Evolutionary conservation across 2,113 vertebrate genomes (phyloP).

Genomic region (Phalacrocorax aristotelis): DNA sequence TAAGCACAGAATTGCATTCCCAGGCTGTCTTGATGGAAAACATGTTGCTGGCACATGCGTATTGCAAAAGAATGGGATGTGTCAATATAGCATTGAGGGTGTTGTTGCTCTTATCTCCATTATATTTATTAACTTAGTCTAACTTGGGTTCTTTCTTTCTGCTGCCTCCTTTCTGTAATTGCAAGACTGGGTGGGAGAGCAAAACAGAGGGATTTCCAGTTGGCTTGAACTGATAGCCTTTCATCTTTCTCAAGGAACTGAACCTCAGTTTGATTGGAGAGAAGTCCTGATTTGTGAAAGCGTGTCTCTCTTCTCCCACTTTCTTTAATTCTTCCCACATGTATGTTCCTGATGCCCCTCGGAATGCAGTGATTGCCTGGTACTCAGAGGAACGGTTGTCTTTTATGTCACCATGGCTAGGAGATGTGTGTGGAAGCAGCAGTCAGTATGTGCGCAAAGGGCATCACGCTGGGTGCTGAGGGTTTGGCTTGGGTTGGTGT

Average conservation of each 20-base stretch:
- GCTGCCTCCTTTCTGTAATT: background rate
- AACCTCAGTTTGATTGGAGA: background rate
- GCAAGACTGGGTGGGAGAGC: background rate
- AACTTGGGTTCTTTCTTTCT: background rate
- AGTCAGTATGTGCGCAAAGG: background rate
- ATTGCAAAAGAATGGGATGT: constrained; percentile 32
- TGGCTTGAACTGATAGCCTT: background rate
- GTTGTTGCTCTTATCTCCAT: constrained; percentile 8
- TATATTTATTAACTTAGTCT: constrained; percentile 19
- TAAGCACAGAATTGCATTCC: background rate
- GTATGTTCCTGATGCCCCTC: background rate
- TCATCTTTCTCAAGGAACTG: background rate
- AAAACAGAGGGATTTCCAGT: background rate
- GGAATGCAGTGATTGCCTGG: background rate
- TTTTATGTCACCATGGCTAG: background rate
- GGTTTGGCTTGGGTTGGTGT: background rate
- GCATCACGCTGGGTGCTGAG: background rate
- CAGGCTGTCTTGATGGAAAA: background rate
- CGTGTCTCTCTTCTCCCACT: background rate
- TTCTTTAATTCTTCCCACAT: background rate
- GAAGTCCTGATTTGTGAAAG: background rate
- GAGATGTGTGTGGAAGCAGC: background rate
- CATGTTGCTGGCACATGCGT: background rate
- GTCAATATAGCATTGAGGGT: background rate
- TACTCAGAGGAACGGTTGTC: background rate